Base-by-base conservation (phyloP, 2,797 vertebrate genomes). In the Brachyalestes nurse region DNA sequence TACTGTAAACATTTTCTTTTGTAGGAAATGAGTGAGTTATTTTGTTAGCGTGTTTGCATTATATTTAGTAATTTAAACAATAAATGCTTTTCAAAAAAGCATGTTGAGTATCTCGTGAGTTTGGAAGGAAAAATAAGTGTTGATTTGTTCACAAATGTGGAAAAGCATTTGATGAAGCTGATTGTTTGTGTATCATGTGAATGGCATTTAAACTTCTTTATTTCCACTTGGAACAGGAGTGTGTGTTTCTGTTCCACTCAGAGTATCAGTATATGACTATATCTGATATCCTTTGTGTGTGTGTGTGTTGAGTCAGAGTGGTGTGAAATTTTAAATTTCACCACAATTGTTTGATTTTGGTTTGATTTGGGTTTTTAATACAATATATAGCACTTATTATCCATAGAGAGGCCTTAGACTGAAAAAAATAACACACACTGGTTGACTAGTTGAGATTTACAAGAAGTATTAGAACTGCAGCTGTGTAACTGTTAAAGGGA, bases 1-100 rank as follows among this genome's bases (percentile, higher is more conserved):
- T 97, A 96, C 91, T 94, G 91, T 96, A 96, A 89, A 92, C 86
- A 91, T 87, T 93, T 96, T 96, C 87, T 96, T 97, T 97, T 96
- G 91, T 97, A 97, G 96, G 91, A 93, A 92, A 92, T 88, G 89
- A 95, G 91, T 90, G 92, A 94, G 91, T 93, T 96, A 96, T 97
- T 97, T 97, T 96, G 94, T 94, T 95, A 94, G 93, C 71, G 91
- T 92, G 88, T 93, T 93, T 93, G 89, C 94, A 94, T 91, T 88
- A 87, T 90, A 90, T 78, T 75, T 87, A 90, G 88, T 95, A 93
- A 94, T 90, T 94, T 90, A 94, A 94, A 84, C 88, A 88, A 84
- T 82, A 90, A 91, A 90, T 77, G 72, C 80, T 88, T 92, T 92
- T 92, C 87, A 90, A 87, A 89, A 89, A 91, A 91, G 84, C 85